Evolutionary conservation across 2,797 vertebrate genomes (phyloP).

Genomic region (Hydrocynus forskahlii): DNA sequence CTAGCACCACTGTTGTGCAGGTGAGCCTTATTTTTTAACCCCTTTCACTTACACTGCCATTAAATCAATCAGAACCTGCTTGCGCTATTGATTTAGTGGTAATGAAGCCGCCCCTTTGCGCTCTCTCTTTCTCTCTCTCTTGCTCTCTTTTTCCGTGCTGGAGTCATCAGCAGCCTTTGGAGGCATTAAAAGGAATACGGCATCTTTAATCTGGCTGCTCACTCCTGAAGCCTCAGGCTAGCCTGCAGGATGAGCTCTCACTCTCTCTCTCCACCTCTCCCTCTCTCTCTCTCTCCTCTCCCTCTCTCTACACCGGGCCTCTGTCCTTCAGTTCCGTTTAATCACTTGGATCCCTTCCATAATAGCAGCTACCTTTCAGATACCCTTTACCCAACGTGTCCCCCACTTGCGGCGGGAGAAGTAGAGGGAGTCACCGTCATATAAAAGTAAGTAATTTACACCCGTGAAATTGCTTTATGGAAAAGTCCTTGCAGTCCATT

Average conservation of each 20-base stretch:
- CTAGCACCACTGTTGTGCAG: constrained; percentile 49
- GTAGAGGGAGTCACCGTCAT: constrained; percentile 64
- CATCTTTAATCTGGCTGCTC: constrained; percentile 89
- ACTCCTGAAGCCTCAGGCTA: constrained; percentile 88
- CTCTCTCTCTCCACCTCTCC: constrained; percentile 32
- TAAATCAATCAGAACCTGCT: constrained; percentile 69
- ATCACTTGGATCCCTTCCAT: constrained; percentile 72
- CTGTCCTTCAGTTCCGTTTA: constrained; percentile 71
- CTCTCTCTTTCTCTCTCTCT: constrained; percentile 42
- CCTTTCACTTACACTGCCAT: constrained; percentile 70
- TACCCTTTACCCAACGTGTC: constrained; percentile 70
- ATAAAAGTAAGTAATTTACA: constrained; percentile 72
- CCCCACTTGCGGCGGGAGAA: constrained; percentile 56
- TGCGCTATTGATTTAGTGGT: constrained; percentile 68
- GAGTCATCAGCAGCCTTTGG: constrained; percentile 67
- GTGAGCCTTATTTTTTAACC: constrained; percentile 70
- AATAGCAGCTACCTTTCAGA: constrained; percentile 72
- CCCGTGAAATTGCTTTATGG: constrained; percentile 71
- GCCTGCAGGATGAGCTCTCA: constrained; percentile 79
- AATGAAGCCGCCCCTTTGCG: constrained; percentile 62
- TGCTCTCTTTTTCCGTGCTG: constrained; percentile 5
- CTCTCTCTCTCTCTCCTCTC: constrained; percentile 34
- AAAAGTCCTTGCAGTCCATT: constrained; percentile 69
- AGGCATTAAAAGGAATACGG: constrained; percentile 94
- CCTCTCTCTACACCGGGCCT: constrained; percentile 47